Evolutionary conservation across 2,797 vertebrate species (phyloP).

Genomic region (Falco biarmicus): DNA sequence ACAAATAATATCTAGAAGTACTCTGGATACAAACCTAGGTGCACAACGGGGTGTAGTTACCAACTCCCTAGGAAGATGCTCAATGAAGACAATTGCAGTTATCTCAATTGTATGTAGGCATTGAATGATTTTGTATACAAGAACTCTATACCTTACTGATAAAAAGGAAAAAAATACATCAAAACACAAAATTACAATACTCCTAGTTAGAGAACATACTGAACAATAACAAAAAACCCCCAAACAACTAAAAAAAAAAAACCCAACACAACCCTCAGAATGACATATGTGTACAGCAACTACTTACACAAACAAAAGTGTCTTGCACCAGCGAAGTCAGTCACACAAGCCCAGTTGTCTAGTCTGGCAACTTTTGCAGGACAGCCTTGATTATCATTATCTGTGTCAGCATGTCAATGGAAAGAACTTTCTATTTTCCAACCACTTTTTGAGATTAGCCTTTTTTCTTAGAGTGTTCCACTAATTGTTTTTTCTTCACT

Average conservation of each 20-base stretch:
- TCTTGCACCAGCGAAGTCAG: not conserved
- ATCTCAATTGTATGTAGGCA: not conserved
- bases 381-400: not conserved
- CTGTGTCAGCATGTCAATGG: not conserved
- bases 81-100: not conserved
- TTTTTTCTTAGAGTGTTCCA: slow-evolving; percentile 68
- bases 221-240: not conserved
- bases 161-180: not conserved
- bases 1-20: not conserved
- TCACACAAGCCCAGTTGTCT: not conserved
- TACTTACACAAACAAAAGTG: not conserved
- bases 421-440: slow-evolving; percentile 41
- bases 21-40: not conserved
- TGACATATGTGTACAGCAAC: not conserved
- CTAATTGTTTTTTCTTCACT: slow-evolving; percentile 78
- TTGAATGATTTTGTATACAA: not conserved
- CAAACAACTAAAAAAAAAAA: not conserved
- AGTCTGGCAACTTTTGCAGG: not conserved
- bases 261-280: not conserved
- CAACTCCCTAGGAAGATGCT: not conserved
- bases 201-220: not conserved
- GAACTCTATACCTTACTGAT: not conserved
- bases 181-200: not conserved
- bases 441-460: slow-evolving; percentile 49
- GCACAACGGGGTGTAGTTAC: not conserved